Evolutionary conservation across 2,113 vertebrate species (phyloP).

Genomic region (Damaliscus lunatus): DNA sequence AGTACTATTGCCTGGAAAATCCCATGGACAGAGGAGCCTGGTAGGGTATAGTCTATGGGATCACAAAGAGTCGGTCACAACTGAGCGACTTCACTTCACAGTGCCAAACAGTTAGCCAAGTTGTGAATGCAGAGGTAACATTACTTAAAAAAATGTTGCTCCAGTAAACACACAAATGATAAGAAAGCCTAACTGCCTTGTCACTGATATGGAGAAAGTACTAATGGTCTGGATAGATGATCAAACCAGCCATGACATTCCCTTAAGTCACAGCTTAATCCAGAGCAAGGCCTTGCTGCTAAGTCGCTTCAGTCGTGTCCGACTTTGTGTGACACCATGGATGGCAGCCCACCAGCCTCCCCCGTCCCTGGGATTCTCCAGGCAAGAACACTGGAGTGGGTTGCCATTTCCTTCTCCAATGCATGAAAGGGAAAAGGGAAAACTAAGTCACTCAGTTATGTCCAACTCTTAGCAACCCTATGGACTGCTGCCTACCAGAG

Average conservation of each 20-base stretch:
- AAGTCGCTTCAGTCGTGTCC: fast-evolving
- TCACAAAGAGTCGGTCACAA: no score
- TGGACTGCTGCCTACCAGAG: background rate
- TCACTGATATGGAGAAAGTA: background rate
- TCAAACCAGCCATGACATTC: background rate
- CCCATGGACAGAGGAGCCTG: no score
- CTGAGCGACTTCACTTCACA: no score
- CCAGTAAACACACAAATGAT: background rate
- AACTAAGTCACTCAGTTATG: background rate
- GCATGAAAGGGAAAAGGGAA: background rate
- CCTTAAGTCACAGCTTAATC: background rate
- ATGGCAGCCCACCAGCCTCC: background rate
- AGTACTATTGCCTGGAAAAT: no score
- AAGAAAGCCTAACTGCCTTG: background rate
- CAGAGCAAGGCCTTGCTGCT: background rate
- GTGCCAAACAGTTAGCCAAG: background rate
- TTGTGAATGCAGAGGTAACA: background rate
- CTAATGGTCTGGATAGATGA: background rate
- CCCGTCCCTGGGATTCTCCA: background rate
- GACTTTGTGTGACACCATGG: background rate
- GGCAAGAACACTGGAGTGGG: background rate
- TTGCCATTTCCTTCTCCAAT: background rate
- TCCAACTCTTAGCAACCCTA: background rate
- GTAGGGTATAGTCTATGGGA: no score
- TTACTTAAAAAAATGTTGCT: background rate